These are phyloP conservation scores for Numida meleagris DNA, from an alignment of 2,113 vertebrate genomes.

Conservation along the genomic window DNA sequence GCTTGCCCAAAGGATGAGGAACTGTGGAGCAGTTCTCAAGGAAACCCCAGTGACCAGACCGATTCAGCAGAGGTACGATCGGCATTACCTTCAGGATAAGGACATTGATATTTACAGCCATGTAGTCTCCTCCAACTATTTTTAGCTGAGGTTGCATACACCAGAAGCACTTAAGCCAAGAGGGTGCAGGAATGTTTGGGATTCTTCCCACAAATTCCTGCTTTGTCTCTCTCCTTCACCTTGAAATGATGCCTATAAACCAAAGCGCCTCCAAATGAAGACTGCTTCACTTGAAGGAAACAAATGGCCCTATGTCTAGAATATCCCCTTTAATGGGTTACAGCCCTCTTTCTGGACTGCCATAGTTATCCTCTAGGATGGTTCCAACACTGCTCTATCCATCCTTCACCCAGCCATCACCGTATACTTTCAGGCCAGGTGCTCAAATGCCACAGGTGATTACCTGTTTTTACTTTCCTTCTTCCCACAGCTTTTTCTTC, in stretches of 20 bases:
- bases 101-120: not conserved
- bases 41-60: not conserved
- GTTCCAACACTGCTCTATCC: not conserved
- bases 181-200: not conserved
- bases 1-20: not conserved
- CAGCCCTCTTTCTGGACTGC: not conserved
- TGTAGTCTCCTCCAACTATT: not conserved
- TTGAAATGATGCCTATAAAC: slow-evolving; percentile 3
- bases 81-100: not conserved
- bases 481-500: not conserved
- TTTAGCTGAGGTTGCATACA: not conserved
- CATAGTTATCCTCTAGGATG: not conserved
- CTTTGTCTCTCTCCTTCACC: not conserved
- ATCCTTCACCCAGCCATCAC: not conserved
- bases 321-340: not conserved
- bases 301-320: not conserved
- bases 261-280: not conserved
- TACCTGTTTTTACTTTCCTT: not conserved
- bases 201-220: not conserved
- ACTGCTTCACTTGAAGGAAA: not conserved
- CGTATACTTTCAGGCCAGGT: not conserved
- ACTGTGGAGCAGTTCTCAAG: not conserved
- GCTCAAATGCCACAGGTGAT: not conserved
- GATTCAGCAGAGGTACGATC: not conserved
- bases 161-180: not conserved